phyloP scores from a whole-genome alignment of 2,888 invertebrate genomes.

The Tenthredo notha region DNA sequence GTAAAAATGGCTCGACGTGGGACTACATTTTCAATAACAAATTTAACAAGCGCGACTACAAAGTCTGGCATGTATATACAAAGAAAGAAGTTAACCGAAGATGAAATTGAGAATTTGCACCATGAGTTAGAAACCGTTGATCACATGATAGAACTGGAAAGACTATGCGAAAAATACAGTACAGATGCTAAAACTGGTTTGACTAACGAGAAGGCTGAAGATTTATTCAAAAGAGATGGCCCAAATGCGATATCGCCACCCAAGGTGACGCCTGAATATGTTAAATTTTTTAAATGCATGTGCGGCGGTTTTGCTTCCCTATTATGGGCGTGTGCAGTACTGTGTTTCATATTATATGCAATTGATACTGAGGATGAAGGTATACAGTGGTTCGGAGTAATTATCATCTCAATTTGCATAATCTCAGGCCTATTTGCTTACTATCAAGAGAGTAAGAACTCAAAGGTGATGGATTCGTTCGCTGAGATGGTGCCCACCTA shows the following conservation, averaged over 20 bases:
- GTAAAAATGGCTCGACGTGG: conserved; percentile 53
- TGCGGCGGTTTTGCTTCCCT: conserved; percentile 89
- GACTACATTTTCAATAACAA: conserved; percentile 27
- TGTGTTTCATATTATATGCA: conserved; percentile 85
- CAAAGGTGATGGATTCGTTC: conserved; percentile 91
- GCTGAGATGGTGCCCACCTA: conserved; percentile 88
- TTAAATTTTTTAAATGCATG: conserved; percentile 83
- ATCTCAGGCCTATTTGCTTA: conserved; percentile 86
- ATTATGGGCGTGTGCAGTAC: conserved; percentile 88
- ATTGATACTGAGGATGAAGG: conserved; percentile 82
- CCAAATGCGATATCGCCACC: conserved; percentile 88
- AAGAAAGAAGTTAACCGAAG: conserved; percentile 67
- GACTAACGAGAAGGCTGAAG: conserved; percentile 81
- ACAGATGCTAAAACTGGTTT: conserved; percentile 80
- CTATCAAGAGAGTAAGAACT: conserved; percentile 87
- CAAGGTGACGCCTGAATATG: conserved; percentile 85
- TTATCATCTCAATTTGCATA: conserved; percentile 80
- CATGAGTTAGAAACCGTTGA: conserved; percentile 73
- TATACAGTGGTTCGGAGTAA: conserved; percentile 79
- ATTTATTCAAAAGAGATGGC: conserved; percentile 82
- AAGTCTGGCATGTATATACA: conserved; percentile 56
- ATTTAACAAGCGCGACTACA: conserved; percentile 24
- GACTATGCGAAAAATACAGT: conserved; percentile 68
- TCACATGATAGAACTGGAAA: conserved; percentile 69
- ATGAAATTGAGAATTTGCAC: conserved; percentile 71